Evolutionary conservation across 2,888 invertebrate genomes (phyloP), one percentile per base, ranked within the genome.

Genomic region (Eupithecia centaureata): DNA sequence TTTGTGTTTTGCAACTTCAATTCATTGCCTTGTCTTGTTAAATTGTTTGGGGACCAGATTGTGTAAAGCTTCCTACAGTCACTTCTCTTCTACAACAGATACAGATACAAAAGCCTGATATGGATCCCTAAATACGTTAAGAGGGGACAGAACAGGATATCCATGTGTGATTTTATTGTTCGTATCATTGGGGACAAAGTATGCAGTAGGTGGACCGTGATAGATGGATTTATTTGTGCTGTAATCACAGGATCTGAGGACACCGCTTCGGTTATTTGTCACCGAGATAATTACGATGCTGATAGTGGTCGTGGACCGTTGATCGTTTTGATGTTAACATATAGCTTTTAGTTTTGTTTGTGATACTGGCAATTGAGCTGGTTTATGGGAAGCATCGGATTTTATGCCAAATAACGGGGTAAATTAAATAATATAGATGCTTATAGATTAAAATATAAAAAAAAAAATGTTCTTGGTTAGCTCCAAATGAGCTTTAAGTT

Each of bases 141-240:
- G 74, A 76, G 75, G 73, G 75, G 75, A 72, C 74, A 73, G 69
- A 38, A 69, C 76, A 74, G 76, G 76, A 76, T 72, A 76, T 76
- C 75, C 68, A 76, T 76, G 76, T 76, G 76, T 76, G 76, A 76
- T 73, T 74, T 76, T 74, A 74, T 74, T 76, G 76, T 76, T 73
- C 74, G 74, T 74, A 76, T 73, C 74, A 72, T 73, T 71, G 62
- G 72, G 75, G 71, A 70, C 72, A 74, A 74, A 75, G 71, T 74
- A 74, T 73, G 70, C 73, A 72, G 73, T 65, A 64, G 61, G 72
- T 70, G 73, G 73, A 74, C 73, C 63, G 73, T 76, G 74, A 76
- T 76, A 69, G 67, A 74, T 74, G 74, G 69, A 69, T 69, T 76
- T 68, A 71, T 68, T 60, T 68, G 65, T 63, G 60, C 56, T 60